Percentiles rank a stretch among this genome's conserved stretches.
These are phyloP conservation scores for Isurus oxyrinchus DNA, from an alignment of 2,113 vertebrate species.

Conservation along the genomic window DNA sequence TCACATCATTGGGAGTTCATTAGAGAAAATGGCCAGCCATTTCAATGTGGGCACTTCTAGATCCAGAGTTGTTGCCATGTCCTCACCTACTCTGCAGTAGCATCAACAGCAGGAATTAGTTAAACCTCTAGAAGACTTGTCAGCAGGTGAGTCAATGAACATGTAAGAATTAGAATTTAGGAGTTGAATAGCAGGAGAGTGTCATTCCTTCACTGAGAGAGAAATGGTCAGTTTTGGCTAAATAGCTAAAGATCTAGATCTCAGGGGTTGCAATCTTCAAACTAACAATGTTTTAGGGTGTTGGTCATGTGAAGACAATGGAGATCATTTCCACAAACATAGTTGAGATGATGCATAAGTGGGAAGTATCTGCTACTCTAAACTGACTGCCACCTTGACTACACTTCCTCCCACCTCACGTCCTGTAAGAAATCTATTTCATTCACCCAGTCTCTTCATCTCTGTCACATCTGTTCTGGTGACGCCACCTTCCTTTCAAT, in stretches of 20 bases:
- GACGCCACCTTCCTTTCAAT: too few species aligned
- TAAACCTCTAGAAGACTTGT: too few species aligned
- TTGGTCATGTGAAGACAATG: neutral
- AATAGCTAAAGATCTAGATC: neutral
- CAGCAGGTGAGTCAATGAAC: neutral
- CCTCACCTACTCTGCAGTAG: neutral
- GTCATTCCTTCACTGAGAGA: neutral
- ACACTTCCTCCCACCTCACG: neutral
- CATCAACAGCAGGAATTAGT: too few species aligned
- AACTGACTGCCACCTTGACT: neutral
- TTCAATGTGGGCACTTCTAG: neutral
- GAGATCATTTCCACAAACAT: neutral
- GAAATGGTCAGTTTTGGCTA: neutral
- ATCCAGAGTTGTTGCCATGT: neutral
- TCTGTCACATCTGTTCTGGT: too few species aligned
- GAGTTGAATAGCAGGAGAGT: neutral
- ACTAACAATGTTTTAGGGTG: neutral
- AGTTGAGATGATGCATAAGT: neutral
- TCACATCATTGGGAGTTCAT: neutral
- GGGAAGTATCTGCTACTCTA: neutral
- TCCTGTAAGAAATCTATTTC: neutral
- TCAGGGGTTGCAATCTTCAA: neutral
- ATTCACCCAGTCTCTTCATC: too few species aligned
- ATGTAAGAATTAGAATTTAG: neutral
- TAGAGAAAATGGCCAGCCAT: neutral